Evolutionary conservation across 2,113 vertebrate genomes (phyloP), one percentile per base, ranked within the genome.

Genomic region (Erythrolamprus reginae): DNA sequence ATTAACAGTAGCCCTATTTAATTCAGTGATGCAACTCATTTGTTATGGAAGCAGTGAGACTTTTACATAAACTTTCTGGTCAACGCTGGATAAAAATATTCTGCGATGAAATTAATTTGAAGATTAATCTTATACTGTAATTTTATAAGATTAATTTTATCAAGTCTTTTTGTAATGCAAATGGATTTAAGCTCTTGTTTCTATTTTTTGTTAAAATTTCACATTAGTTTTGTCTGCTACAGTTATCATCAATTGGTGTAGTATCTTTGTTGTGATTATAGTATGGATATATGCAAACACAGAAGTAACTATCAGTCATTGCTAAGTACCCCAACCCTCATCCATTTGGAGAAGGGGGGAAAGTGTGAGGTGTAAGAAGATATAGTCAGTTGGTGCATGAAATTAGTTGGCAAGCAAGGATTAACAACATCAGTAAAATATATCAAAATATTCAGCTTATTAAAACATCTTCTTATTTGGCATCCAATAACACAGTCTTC

Each of bases 401-500:
- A 38, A 77, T 15, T 77, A 33, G 38, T 77, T 77, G 65, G 65
- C n/a, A 77, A 77, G 33, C n/a, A 77, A 77, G n/a, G 15, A 77
- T 19, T 33, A 70, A 77, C 65, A 70, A 70, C 6, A 93, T 92
- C 50, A 87, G 33, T 88, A 89, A 50, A 33, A 65, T 82, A 12
- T 55, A 89, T 84, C 9, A 91, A 90, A 24, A 51, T 87, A 7
- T 89, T 88, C 28, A 93, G 90, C 48, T 33, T 89, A 38, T 89
- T 92, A 87, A 77, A 82, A 56, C 52, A 12, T 15, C 85, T 88
- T 92, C 77, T 90, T 28, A 83, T 95, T 93, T 93, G 84, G 26
- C n/a, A 28, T 87, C 33, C 55, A 93, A 10, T 95, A 93, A 92
- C 93, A 93, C 28, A n/a, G 90, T 92, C 89, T 70, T 12, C 42